These are phyloP conservation scores for Heteromurus nitidus DNA, from an alignment of 2,888 invertebrate species.

Conservation along the genomic window DNA sequence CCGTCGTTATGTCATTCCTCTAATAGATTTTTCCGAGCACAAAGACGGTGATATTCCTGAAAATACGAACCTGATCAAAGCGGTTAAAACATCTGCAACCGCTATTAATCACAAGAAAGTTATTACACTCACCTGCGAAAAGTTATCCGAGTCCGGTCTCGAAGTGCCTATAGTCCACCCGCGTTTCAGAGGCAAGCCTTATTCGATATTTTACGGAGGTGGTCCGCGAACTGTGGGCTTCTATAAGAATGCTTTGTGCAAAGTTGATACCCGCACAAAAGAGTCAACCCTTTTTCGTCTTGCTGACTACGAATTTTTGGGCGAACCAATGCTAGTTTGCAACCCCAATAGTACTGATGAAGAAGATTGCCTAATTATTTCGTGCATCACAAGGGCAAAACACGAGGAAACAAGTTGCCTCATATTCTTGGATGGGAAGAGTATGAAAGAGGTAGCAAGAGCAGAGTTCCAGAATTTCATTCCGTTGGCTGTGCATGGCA, in stretches of 20 bases:
- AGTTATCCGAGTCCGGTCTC: constrained; percentile 74
- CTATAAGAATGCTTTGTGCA: constrained; percentile 73
- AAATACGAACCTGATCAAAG: constrained; percentile 59
- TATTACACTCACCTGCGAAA: constrained; percentile 73
- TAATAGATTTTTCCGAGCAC: constrained; percentile 50
- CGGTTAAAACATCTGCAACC: constrained; percentile 74
- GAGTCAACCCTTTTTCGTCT: constrained; percentile 66
- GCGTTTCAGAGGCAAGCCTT: constrained; percentile 75
- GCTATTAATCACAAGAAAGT: constrained; percentile 75
- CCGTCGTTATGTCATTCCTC: constrained; percentile 63
- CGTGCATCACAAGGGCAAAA: constrained; percentile 74
- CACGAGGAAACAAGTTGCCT: constrained; percentile 73
- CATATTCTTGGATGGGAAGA: constrained; percentile 75
- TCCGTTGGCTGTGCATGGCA: constrained; percentile 74
- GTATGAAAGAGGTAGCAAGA: constrained; percentile 75
- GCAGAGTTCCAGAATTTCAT: constrained; percentile 74
- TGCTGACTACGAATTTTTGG: constrained; percentile 71
- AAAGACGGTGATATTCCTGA: constrained; percentile 61
- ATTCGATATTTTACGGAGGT: constrained; percentile 77
- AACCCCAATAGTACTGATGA: constrained; percentile 76
- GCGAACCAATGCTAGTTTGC: constrained; percentile 77
- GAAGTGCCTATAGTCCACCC: constrained; percentile 78
- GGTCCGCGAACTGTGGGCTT: constrained; percentile 74
- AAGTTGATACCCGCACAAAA: constrained; percentile 69
- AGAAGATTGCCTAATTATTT: constrained; percentile 77